A percentile compares a stretch with the other conserved stretches of the same genome.
Evolutionary conservation across 2,113 vertebrate genomes (phyloP).

Genomic region (Ptilorrhoa leucosticta): DNA sequence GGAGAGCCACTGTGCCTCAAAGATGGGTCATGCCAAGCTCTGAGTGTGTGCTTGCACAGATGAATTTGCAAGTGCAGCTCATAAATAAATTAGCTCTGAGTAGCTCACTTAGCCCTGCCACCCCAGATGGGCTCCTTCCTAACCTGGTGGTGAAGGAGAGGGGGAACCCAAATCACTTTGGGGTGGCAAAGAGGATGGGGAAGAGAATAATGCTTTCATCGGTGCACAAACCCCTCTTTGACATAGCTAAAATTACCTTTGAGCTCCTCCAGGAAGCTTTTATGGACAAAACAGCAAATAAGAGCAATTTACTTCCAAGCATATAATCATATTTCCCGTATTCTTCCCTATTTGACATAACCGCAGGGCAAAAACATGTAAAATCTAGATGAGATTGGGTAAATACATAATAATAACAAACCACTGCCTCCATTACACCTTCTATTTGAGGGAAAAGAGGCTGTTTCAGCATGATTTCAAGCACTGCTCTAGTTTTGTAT

Average conservation of each 20-base stretch:
- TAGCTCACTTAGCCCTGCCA: neutral
- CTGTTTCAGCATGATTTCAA: neutral
- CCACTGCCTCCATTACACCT: neutral
- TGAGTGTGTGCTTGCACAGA: neutral
- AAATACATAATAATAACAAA: neutral
- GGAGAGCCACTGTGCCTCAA: neutral
- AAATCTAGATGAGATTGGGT: neutral
- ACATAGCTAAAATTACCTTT: neutral
- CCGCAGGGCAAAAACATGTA: neutral
- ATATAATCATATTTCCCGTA: neutral
- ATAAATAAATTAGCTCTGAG: neutral
- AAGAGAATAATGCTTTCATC: neutral
- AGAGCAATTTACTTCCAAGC: slow-evolving; percentile 6
- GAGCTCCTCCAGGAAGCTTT: neutral
- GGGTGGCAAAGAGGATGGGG: neutral
- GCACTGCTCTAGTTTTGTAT: neutral
- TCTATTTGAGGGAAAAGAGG: neutral
- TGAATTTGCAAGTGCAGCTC: neutral
- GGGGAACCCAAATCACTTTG: neutral
- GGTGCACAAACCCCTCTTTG: neutral
- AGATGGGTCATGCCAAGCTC: neutral
- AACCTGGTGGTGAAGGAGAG: neutral
- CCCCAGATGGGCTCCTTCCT: neutral
- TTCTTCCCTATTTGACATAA: neutral
- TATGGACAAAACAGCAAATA: slow-evolving; percentile 3